Conservation (phyloP, 2,797 vertebrate genomes). For the Hyperoplus lanceolatus region DNA sequence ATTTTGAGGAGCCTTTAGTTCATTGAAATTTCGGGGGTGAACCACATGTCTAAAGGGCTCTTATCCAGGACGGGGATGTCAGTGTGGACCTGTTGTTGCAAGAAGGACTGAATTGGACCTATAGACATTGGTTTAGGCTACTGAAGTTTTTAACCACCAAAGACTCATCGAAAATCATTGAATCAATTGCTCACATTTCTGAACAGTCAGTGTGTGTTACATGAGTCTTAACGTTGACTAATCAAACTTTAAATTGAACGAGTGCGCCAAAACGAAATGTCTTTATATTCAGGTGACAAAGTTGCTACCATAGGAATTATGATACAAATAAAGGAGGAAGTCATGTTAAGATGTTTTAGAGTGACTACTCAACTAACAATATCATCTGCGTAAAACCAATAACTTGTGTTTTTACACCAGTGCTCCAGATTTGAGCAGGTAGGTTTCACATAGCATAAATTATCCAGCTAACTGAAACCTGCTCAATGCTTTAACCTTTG, state of each 20-base stretch:
- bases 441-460: too few species aligned
- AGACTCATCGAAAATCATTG: not conserved
- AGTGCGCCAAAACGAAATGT: too few species aligned
- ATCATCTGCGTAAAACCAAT: too few species aligned
- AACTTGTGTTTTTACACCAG: too few species aligned
- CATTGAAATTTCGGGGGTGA: constrained; percentile 9
- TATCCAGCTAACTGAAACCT: too few species aligned
- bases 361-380: too few species aligned
- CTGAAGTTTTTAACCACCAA: constrained; percentile 15
- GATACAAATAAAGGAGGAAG: not conserved
- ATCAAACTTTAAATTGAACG: not conserved
- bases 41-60: constrained; percentile 17
- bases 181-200: not conserved
- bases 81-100: constrained; percentile 10
- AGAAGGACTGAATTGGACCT: constrained; percentile 8
- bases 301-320: too few species aligned
- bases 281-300: too few species aligned
- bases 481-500: too few species aligned
- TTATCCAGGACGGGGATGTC: constrained; percentile 24
- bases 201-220: not conserved
- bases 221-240: not conserved
- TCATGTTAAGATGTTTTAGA: not conserved
- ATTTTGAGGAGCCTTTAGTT: constrained; percentile 18
- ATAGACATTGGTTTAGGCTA: constrained; percentile 5
- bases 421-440: too few species aligned